Evolutionary conservation across 2,797 vertebrate genomes (phyloP).

Genomic region (Linurgus olivaceus): DNA sequence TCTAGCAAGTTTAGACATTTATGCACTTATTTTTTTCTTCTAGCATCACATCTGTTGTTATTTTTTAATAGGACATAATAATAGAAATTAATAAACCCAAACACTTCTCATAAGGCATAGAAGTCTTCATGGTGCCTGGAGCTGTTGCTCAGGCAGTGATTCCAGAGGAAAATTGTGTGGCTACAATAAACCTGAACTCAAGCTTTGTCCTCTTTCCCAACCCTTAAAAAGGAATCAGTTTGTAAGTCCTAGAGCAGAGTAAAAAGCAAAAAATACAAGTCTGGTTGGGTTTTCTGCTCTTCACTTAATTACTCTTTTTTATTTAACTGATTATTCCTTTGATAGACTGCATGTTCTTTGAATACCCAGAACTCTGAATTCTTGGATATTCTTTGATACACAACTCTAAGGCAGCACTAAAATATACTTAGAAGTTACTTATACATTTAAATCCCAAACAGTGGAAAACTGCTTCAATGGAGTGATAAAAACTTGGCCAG

Average conservation of each 20-base stretch:
- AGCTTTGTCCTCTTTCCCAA: not conserved
- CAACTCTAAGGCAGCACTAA: not conserved
- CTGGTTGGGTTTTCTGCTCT: not conserved
- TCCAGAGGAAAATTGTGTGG: not conserved
- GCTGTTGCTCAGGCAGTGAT: not conserved
- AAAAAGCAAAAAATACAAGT: not conserved
- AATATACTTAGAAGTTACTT: not conserved
- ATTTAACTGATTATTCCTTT: not conserved
- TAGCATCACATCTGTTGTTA: not conserved
- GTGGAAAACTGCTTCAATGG: not conserved
- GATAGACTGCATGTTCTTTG: too few relatives aligned
- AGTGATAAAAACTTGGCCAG: not conserved
- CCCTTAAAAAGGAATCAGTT: not conserved
- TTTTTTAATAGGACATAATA: not conserved
- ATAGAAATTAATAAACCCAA: not conserved
- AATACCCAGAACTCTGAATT: not conserved
- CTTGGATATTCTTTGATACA: too few relatives aligned
- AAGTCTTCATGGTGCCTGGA: not conserved
- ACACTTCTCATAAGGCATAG: not conserved
- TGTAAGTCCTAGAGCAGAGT: not conserved
- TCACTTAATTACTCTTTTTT: not conserved
- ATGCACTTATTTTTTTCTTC: fast-evolving
- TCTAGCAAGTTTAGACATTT: not conserved
- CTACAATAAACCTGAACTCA: constrained; percentile 7
- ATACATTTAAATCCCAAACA: not conserved